A percentile compares a stretch with the other conserved stretches of the same genome.
phyloP scores from a whole-genome alignment of 2,888 invertebrate genomes.

The Tenodera sinensis region DNA sequence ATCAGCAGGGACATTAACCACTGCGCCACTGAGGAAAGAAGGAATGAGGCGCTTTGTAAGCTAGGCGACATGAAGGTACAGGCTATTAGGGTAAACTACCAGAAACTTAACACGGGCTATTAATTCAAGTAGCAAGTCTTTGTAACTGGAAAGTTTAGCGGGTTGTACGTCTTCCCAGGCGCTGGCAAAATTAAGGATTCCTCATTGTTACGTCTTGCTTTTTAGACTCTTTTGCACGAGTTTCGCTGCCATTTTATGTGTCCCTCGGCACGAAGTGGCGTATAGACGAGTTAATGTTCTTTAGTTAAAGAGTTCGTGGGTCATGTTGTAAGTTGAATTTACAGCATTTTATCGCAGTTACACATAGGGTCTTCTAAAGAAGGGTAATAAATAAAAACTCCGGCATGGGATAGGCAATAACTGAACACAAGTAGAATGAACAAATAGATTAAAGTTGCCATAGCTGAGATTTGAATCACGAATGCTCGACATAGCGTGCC shows the following conservation, averaged over 20 bases:
- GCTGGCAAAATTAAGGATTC: neutral
- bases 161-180: neutral
- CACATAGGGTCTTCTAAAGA: no score
- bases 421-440: no score
- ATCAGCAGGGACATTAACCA: neutral
- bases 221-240: neutral
- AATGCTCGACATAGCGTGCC: no score
- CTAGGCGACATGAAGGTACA: neutral
- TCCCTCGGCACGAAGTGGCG: neutral
- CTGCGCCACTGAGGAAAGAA: neutral
- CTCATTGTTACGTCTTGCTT: neutral
- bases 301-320: neutral
- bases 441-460: no score
- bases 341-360: neutral
- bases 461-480: no score
- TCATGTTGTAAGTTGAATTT: neutral
- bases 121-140: neutral
- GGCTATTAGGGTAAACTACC: neutral
- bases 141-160: neutral
- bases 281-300: neutral
- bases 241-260: neutral
- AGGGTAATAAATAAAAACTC: no score
- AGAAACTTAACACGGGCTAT: neutral
- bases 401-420: no score
- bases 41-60: neutral